These are phyloP conservation scores for Rafetus swinhoei DNA, from an alignment of 2,113 vertebrate genomes.

Conservation along the genomic window DNA sequence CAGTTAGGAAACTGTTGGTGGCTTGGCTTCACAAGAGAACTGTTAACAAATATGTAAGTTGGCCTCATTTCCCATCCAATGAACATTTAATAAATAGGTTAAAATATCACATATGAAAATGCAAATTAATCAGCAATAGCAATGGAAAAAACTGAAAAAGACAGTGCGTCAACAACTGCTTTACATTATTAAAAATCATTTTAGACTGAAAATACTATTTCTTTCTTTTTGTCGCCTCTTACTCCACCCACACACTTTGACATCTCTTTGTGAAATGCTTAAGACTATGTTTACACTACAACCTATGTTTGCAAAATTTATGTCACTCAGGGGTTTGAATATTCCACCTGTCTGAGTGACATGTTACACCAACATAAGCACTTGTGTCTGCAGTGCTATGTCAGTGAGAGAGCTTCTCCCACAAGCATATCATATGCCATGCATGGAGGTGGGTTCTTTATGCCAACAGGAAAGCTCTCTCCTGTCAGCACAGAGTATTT, in stretches of 20 bases:
- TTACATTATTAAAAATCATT: neutral
- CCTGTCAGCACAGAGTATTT: no score
- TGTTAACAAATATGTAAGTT: neutral
- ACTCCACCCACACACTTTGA: neutral
- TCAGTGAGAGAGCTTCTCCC: no score
- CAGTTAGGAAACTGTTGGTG: neutral
- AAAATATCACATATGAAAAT: neutral
- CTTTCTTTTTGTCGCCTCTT: neutral
- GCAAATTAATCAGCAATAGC: conserved; percentile 1
- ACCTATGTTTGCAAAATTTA: no score
- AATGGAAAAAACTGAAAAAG: neutral
- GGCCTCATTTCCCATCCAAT: neutral
- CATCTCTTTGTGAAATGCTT: neutral
- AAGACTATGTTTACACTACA: neutral
- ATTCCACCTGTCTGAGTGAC: no score
- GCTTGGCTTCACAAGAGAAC: conserved; percentile 24
- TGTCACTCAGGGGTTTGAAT: no score
- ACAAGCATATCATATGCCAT: no score
- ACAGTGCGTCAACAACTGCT: neutral
- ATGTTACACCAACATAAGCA: no score
- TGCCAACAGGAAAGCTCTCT: no score
- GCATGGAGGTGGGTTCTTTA: no score
- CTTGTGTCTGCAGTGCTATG: no score
- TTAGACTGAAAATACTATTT: conserved; percentile 7
- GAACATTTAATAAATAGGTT: neutral